Evolutionary conservation across 2,113 vertebrate genomes (phyloP).

Genomic region (Crotophaga sulcirostris): DNA sequence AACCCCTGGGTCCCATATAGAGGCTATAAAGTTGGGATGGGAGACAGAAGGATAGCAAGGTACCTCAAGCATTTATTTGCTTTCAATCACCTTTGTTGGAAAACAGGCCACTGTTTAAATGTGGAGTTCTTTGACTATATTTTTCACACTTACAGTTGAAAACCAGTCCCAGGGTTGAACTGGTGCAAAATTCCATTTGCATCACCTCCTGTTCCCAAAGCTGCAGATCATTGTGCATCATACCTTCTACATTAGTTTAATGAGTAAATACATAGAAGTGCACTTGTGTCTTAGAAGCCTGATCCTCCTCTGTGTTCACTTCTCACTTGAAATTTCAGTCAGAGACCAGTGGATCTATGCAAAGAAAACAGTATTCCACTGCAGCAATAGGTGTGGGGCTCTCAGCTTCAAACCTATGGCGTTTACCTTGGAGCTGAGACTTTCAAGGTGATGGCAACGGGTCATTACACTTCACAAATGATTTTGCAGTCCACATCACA

Average conservation of each 20-base stretch:
- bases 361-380: neutral
- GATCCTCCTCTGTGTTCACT: neutral
- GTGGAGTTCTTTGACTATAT: neutral
- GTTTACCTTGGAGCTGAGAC: neutral
- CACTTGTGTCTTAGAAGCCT: neutral
- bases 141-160: neutral
- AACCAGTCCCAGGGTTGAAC: neutral
- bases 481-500: neutral
- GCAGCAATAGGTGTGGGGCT: neutral
- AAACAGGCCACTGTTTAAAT: fast-evolving
- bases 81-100: neutral
- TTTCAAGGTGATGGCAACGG: neutral
- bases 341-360: neutral
- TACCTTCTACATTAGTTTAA: neutral
- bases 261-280: neutral
- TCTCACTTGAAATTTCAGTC: neutral
- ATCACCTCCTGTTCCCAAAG: neutral
- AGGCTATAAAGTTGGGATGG: neutral
- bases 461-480: conserved; percentile 14
- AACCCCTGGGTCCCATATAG: neutral
- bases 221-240: neutral
- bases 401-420: neutral
- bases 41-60: neutral
- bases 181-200: neutral
- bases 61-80: neutral